Conservation (phyloP, 2,888 invertebrate species). For the Nemotelus nigrinus region DNA sequence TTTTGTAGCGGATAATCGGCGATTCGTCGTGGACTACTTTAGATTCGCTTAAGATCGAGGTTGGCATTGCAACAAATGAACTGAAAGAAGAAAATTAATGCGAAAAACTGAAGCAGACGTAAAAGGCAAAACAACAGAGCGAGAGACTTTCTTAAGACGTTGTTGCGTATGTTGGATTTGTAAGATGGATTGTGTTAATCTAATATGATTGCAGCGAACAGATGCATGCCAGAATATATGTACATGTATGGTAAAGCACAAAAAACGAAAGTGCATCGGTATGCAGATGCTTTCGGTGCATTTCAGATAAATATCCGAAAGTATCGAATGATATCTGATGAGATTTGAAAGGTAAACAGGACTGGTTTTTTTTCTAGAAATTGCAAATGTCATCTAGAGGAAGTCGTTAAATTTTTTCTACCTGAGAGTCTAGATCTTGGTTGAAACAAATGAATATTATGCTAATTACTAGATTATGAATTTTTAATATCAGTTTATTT, state of each 20-base stretch:
- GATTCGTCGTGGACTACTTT: slow-evolving; percentile 9
- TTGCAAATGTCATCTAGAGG: neutral
- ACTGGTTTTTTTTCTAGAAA: neutral
- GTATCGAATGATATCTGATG: neutral
- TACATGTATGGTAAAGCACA: too few species aligned
- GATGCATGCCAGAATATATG: too few species aligned
- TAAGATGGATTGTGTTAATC: too few species aligned
- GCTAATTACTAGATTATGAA: neutral
- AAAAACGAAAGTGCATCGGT: too few species aligned
- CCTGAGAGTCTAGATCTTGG: too few species aligned
- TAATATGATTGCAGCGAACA: too few species aligned
- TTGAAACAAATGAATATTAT: neutral
- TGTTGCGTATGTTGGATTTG: neutral
- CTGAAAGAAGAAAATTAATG: too few species aligned
- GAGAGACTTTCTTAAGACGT: neutral
- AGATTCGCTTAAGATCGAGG: neutral
- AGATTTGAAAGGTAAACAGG: neutral
- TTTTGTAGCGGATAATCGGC: neutral
- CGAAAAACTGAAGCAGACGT: neutral
- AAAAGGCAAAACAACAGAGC: neutral
- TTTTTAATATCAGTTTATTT: too few species aligned
- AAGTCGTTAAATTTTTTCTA: neutral
- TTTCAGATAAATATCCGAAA: neutral
- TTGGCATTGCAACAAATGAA: neutral
- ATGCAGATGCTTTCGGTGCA: too few species aligned